A percentile compares a stretch with the other conserved stretches of the same genome.
phyloP scores from a whole-genome alignment of 2,113 vertebrate species.

The Megalops atlanticus region DNA sequence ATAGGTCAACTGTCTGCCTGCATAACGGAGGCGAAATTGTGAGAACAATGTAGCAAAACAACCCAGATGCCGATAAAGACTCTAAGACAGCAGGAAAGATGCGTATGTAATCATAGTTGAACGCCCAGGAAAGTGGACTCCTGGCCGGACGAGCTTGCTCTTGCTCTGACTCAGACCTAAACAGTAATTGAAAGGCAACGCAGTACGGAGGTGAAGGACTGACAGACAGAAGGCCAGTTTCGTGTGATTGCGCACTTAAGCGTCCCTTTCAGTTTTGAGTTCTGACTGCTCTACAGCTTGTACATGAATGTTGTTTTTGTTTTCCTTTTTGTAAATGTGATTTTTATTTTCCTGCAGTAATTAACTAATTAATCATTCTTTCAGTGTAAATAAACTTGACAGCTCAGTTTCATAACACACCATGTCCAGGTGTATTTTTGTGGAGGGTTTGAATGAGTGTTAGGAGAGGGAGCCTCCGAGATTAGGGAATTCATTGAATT shows the following conservation, averaged over 20 bases:
- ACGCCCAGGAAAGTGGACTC: neutral
- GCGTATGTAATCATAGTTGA: no score
- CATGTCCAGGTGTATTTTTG: neutral
- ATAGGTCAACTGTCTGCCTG: neutral
- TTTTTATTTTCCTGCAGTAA: constrained; percentile 28
- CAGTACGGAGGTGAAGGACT: neutral
- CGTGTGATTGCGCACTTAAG: neutral
- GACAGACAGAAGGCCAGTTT: neutral
- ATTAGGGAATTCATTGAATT: no score
- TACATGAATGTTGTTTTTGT: constrained; percentile 4
- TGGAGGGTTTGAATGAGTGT: neutral
- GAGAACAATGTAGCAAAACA: neutral
- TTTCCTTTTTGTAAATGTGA: constrained; percentile 26
- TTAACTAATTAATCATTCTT: constrained; percentile 1
- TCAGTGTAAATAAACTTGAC: constrained; percentile 34
- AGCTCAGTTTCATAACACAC: constrained; percentile 21
- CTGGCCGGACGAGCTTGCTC: neutral
- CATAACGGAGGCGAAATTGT: neutral
- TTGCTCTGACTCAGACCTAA: no score
- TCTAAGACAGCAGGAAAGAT: neutral
- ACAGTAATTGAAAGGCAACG: no score
- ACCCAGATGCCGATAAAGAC: neutral
- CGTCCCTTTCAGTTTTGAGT: neutral
- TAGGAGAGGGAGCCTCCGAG: neutral
- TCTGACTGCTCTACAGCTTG: constrained; percentile 6